Percentiles rank a stretch among this genome's conserved stretches.
These are phyloP conservation scores for Pammene fasciana DNA, from an alignment of 2,888 invertebrate genomes.

Conservation along the genomic window DNA sequence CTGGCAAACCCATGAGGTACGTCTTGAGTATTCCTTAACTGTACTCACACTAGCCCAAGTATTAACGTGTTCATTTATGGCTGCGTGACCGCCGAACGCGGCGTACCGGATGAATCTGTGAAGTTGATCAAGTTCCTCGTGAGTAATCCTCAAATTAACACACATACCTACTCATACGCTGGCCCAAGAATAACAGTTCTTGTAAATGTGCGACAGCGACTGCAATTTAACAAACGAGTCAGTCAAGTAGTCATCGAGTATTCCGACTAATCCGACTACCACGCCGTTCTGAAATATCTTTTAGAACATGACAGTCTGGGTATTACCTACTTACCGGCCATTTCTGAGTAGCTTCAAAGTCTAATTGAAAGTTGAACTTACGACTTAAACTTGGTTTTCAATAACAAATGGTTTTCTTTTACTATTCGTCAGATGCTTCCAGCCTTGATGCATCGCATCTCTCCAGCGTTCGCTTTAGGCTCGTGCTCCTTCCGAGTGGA, in stretches of 20 bases:
- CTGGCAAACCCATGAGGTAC: no score
- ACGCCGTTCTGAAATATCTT: no score
- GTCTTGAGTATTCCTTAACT: conserved; percentile 61
- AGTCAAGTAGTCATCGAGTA: not conserved
- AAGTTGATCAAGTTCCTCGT: no score
- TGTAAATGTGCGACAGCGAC: not conserved
- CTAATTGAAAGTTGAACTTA: no score
- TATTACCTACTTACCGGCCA: no score
- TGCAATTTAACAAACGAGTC: not conserved
- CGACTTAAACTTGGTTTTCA: not conserved
- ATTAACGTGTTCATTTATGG: no score
- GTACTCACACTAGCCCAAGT: not conserved
- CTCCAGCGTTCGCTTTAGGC: conserved; percentile 87
- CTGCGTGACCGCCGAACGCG: no score
- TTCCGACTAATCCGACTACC: not conserved
- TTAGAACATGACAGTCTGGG: no score
- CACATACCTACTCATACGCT: not conserved
- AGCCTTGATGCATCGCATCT: conserved; percentile 86
- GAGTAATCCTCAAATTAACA: no score
- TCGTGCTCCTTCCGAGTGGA: conserved; percentile 91
- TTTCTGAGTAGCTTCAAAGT: no score
- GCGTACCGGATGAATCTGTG: no score
- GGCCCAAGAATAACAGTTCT: not conserved
- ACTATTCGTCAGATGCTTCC: conserved; percentile 84
- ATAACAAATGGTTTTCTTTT: not conserved